Base-by-base conservation (phyloP, 2,113 vertebrate genomes). In the Sebastes schlegelii region DNA sequence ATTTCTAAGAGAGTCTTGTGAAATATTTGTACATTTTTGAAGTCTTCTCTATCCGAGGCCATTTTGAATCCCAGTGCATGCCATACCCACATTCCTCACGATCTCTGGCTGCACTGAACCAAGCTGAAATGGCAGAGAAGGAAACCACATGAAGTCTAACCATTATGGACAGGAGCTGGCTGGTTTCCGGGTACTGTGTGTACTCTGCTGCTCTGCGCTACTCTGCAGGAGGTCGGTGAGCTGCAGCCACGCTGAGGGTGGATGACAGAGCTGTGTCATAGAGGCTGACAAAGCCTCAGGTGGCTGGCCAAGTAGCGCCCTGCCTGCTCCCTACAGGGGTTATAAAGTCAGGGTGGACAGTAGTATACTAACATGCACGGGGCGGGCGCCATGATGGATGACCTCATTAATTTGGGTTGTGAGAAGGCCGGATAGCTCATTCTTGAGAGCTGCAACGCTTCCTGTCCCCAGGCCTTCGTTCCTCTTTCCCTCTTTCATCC, bases 91-190 rank as follows among this genome's bases (percentile, higher is more conserved):
- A 93, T 93, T 93, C 90, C 92, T 85, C 60, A 79, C 73, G 80
- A 79, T 88, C 69, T 71, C 58, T 57, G 76, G 73, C 73, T 84
- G 79, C 88, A 86, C 49, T 66, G 21, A 86, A 86, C 76, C 79
- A 64, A 63, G 61, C 69, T 84, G 63, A 89, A 89, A 92, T 78
- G 77, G 84, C 69, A 85, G 65, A 49, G 86, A 63, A 68, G 71
- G 77, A 86, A 91, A 90, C 91, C 91, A 87, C 90, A 91, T 87
- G 86, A 86, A 79, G 86, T 78, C 83, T 87, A 88, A 88, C 83
- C 84, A 83, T 84, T 80, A 80, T 54, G 86, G 89, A 89, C 92
- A 85, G 81, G 75, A 81, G 86, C 81, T 87, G 87, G 79, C 85
- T 74, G 88, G 79, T 86, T 88, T 91, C 89, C 83, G 86, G 87